These are phyloP conservation scores for Mycalesis mineus DNA, from an alignment of 2,888 invertebrate genomes.

Conservation along the genomic window DNA sequence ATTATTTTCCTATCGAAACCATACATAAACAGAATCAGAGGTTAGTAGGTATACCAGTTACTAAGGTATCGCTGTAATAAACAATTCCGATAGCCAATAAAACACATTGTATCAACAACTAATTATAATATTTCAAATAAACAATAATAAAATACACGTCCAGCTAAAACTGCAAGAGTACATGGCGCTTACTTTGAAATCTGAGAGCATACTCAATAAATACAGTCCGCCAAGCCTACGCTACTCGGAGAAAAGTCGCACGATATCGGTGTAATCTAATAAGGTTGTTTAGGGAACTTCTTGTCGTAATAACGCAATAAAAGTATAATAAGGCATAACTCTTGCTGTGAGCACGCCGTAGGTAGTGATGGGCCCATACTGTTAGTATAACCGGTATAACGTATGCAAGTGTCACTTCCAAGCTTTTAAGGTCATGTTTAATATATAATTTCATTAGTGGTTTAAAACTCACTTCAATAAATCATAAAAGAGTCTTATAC, in stretches of 20 bases:
- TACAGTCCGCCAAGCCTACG: slow-evolving; percentile 23
- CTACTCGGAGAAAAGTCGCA: slow-evolving; percentile 24
- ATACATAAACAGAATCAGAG: too few relatives aligned
- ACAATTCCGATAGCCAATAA: not conserved
- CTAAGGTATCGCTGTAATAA: not conserved
- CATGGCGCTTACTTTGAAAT: slow-evolving; percentile 8
- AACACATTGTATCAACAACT: not conserved
- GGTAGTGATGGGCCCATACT: slow-evolving; percentile 38
- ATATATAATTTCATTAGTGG: not conserved
- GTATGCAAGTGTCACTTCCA: not conserved
- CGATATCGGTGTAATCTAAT: slow-evolving; percentile 28
- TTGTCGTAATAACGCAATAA: slow-evolving; percentile 38
- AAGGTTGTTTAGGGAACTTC: slow-evolving; percentile 29
- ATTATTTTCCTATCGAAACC: too few relatives aligned
- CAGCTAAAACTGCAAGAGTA: not conserved
- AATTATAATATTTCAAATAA: slow-evolving; percentile 7
- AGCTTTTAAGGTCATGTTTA: not conserved
- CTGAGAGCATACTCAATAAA: slow-evolving; percentile 20
- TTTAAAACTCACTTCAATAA: not conserved
- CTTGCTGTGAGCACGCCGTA: slow-evolving; percentile 40
- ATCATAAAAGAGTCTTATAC: too few relatives aligned
- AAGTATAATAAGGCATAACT: slow-evolving; percentile 46
- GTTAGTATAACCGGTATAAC: not conserved
- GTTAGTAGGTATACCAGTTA: too few relatives aligned
- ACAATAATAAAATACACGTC: not conserved